Evolutionary conservation across 2,888 invertebrate genomes (phyloP).

Genomic region (Morpho achilles): DNA sequence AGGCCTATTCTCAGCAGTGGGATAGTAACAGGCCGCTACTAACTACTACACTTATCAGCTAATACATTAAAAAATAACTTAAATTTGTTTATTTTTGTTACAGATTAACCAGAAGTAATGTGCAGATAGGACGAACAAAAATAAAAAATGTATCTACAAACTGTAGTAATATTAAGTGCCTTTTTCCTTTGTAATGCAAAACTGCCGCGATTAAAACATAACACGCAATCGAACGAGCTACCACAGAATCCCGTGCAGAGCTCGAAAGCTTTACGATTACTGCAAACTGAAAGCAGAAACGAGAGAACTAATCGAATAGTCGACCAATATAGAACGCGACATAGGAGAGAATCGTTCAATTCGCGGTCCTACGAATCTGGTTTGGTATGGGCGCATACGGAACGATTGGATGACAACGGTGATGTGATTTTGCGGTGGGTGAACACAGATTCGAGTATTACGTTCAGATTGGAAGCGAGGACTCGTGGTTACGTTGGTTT

Average conservation of each 20-base stretch:
- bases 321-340: constrained; percentile 56
- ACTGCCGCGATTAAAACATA: constrained; percentile 53
- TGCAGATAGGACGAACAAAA: constrained; percentile 36
- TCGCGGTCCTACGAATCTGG: constrained; percentile 66
- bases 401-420: constrained; percentile 76
- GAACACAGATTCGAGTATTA: constrained; percentile 86
- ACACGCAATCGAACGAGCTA: constrained; percentile 51
- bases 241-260: constrained; percentile 52
- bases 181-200: constrained; percentile 66
- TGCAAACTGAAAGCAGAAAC: constrained; percentile 55
- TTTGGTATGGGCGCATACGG: constrained; percentile 80
- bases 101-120: constrained; percentile 62
- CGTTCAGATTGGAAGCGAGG: constrained; percentile 90
- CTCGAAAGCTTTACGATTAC: constrained; percentile 45
- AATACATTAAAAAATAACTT: constrained; percentile 2
- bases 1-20: too few relatives aligned
- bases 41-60: too few relatives aligned
- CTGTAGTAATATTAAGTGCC: constrained; percentile 56
- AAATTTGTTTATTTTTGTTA: constrained; percentile 43
- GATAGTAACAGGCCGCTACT: too few relatives aligned
- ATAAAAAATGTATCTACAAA: constrained; percentile 58
- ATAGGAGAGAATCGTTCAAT: constrained; percentile 64
- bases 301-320: constrained; percentile 62
- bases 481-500: constrained; percentile 92
- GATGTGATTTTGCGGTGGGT: constrained; percentile 84